phyloP scores from a whole-genome alignment of 2,888 invertebrate genomes.

The Caenorhabditis sulstoni region DNA sequence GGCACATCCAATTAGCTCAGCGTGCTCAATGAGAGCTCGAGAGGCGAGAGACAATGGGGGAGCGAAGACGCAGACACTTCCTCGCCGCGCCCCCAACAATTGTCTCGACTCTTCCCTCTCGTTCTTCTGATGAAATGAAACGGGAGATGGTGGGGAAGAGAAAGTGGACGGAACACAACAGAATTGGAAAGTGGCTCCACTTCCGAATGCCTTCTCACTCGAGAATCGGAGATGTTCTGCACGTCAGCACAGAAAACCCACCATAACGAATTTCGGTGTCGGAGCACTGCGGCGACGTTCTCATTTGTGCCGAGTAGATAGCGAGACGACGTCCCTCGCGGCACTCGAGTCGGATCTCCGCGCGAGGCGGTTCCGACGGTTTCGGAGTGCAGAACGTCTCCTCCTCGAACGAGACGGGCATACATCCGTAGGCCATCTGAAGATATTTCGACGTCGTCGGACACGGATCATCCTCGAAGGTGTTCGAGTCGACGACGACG shows the following conservation, averaged over 20 bases:
- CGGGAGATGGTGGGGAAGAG: slow-evolving; percentile 2
- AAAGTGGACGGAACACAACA: slow-evolving; percentile 7
- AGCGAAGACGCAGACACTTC: slow-evolving; percentile 5
- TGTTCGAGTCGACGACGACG: slow-evolving; percentile 91
- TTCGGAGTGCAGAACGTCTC: slow-evolving; percentile 92
- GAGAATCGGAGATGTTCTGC: too few species aligned
- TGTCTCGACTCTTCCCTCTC: background rate
- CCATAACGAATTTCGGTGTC: slow-evolving; percentile 34
- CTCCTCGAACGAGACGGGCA: slow-evolving; percentile 96
- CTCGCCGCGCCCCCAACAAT: slow-evolving; percentile 2
- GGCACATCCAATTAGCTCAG: slow-evolving; percentile 8
- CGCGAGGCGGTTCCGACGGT: slow-evolving; percentile 80
- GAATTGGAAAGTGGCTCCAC: slow-evolving; percentile 11
- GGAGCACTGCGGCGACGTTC: slow-evolving; percentile 40
- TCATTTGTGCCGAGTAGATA: slow-evolving; percentile 87
- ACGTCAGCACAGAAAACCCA: background rate
- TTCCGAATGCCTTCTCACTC: background rate
- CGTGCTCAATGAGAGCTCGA: background rate
- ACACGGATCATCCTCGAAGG: slow-evolving; percentile 91
- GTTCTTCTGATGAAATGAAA: slow-evolving; percentile 8
- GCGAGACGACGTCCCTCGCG: slow-evolving; percentile 89
- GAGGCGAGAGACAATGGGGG: background rate
- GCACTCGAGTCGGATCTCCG: slow-evolving; percentile 90
- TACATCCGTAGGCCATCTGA: slow-evolving; percentile 96
- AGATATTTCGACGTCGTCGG: slow-evolving; percentile 93